Conservation (phyloP, 2,888 invertebrate species). For the Villa cingulata region DNA sequence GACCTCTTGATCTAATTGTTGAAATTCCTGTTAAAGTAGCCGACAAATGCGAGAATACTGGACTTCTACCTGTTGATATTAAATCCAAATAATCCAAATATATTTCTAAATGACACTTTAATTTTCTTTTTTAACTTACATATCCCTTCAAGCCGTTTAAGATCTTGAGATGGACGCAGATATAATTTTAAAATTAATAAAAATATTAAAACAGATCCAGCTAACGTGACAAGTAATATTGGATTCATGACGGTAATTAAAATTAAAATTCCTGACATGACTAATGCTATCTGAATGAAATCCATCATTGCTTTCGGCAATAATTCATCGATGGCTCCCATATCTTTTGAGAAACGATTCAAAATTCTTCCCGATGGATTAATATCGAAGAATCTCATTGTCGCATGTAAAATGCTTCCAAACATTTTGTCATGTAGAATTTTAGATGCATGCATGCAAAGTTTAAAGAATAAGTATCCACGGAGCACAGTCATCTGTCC, state of each 20-base stretch:
- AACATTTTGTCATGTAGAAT: constrained; percentile 79
- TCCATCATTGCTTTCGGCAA: constrained; percentile 43
- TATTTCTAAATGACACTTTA: not conserved
- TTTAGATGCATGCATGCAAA: constrained; percentile 62
- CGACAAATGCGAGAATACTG: constrained; percentile 84
- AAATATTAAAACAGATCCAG: constrained; percentile 50
- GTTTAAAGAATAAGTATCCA: constrained; percentile 55
- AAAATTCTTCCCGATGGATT: constrained; percentile 66
- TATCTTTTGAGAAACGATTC: constrained; percentile 65
- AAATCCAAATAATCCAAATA: not conserved
- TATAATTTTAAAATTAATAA: constrained; percentile 51
- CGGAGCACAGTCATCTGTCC: constrained; percentile 42
- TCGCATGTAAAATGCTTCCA: constrained; percentile 55
- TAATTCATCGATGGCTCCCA: constrained; percentile 47
- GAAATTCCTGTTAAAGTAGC: constrained; percentile 73
- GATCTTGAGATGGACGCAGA: constrained; percentile 56
- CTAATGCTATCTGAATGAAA: constrained; percentile 37
- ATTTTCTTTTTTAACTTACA: constrained; percentile 37
- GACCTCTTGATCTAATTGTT: constrained; percentile 68
- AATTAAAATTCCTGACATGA: constrained; percentile 62
- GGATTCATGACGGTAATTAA: constrained; percentile 59
- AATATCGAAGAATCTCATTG: constrained; percentile 73
- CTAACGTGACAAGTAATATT: constrained; percentile 50
- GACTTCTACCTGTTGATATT: constrained; percentile 52
- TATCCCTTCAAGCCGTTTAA: constrained; percentile 59